Conservation (phyloP, 2,113 vertebrate genomes). For the Hippoglossus stenolepis region DNA sequence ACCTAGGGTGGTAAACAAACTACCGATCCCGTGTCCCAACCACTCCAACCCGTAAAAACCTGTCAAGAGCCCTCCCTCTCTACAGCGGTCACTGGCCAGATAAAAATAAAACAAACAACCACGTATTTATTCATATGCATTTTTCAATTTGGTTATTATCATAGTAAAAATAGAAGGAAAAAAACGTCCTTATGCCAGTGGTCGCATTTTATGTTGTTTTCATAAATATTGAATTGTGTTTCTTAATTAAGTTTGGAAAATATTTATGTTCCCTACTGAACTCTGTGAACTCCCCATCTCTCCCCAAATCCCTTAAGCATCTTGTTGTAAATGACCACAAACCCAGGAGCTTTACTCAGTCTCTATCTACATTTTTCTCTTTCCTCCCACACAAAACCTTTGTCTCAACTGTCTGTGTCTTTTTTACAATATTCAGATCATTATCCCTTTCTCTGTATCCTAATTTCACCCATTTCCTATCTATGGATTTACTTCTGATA, state of each 20-base stretch:
- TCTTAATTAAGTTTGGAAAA: constrained; percentile 16
- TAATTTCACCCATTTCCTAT: constrained; percentile 56
- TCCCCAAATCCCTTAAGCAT: constrained; percentile 54
- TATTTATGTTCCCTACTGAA: constrained; percentile 14
- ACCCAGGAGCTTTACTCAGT: constrained; percentile 66
- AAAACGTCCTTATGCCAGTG: background rate
- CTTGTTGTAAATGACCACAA: constrained; percentile 73
- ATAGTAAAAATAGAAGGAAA: background rate
- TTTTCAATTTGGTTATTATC: background rate
- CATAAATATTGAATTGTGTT: constrained; percentile 31
- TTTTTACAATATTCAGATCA: constrained; percentile 48
- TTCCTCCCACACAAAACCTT: constrained; percentile 70
- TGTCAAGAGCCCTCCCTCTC: constrained; percentile 27
- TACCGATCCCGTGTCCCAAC: constrained; percentile 74
- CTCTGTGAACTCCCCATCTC: constrained; percentile 21
- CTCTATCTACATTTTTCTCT: constrained; percentile 60
- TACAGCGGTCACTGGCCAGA: constrained; percentile 2
- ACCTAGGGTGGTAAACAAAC: constrained; percentile 85
- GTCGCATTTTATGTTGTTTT: constrained; percentile 56
- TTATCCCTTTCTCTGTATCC: constrained; percentile 45
- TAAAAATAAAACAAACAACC: constrained; percentile 47
- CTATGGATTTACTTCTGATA: constrained; percentile 46
- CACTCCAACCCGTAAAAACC: constrained; percentile 43
- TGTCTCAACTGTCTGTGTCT: constrained; percentile 58
- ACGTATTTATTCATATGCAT: constrained; percentile 30